Conservation (phyloP, 1,140 invertebrate genomes). For the Gryon sp. region DNA sequence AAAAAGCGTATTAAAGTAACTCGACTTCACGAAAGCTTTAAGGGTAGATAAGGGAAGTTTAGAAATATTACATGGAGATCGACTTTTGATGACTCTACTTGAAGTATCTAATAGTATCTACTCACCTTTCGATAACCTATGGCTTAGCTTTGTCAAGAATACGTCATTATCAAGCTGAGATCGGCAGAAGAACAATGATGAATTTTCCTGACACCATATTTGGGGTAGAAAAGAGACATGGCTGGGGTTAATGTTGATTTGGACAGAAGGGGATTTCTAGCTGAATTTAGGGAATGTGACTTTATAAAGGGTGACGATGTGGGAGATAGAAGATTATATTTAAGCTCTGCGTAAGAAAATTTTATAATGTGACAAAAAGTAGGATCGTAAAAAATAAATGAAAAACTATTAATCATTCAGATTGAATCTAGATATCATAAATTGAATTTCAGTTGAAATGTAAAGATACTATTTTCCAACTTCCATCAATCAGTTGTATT, state of each 20-base stretch:
- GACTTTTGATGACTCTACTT: slow-evolving; percentile 38
- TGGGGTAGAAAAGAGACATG: slow-evolving; percentile 31
- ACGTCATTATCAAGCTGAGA: slow-evolving; percentile 38
- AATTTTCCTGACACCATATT: slow-evolving; percentile 46
- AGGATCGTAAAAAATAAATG: slow-evolving; percentile 24
- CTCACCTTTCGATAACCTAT: slow-evolving; percentile 43
- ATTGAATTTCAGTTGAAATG: neutral
- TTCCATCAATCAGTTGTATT: too few relatives aligned
- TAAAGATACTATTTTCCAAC: too few relatives aligned
- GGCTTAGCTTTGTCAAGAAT: slow-evolving; percentile 32
- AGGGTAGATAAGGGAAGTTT: slow-evolving; percentile 4
- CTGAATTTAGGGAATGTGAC: slow-evolving; percentile 32
- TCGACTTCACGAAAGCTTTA: neutral
- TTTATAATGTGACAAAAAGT: slow-evolving; percentile 31
- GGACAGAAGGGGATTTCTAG: slow-evolving; percentile 13
- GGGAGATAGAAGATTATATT: slow-evolving; percentile 30
- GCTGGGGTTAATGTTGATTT: slow-evolving; percentile 50
- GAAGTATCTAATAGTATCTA: slow-evolving; percentile 25
- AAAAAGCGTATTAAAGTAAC: neutral
- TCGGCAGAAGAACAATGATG: slow-evolving; percentile 31
- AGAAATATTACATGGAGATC: slow-evolving; percentile 50
- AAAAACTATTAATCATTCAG: slow-evolving; percentile 26
- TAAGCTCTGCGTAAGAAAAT: slow-evolving; percentile 31
- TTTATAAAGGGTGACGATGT: slow-evolving; percentile 24
- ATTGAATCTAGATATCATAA: slow-evolving; percentile 23